A percentile compares a stretch with the other conserved stretches of the same genome.
Conservation (phyloP, 2,888 invertebrate species). For the Mechanitis messenoides region DNA sequence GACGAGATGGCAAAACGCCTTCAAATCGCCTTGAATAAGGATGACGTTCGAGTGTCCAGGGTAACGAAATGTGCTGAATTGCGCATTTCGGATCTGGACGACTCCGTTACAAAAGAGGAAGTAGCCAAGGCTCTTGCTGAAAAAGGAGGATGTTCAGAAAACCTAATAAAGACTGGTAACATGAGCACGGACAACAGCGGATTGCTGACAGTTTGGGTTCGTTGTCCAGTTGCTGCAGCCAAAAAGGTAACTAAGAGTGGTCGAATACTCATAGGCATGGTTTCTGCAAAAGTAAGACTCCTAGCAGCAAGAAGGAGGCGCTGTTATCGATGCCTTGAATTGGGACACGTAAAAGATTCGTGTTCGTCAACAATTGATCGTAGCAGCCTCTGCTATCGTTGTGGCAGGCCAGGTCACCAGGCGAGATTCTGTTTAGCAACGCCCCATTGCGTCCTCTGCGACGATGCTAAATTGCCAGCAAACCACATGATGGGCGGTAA, state of each 20-base stretch:
- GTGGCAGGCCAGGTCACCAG: background rate
- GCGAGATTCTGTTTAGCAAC: background rate
- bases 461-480: background rate
- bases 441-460: background rate
- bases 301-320: background rate
- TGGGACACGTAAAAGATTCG: background rate
- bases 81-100: conserved; percentile 16
- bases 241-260: background rate
- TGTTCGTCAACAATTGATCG: background rate
- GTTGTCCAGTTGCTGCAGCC: background rate
- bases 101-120: conserved; percentile 10
- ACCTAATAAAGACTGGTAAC: conserved; percentile 9
- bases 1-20: conserved; percentile 6
- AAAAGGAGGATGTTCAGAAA: conserved; percentile 11
- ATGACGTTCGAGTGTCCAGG: conserved; percentile 10
- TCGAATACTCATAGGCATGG: background rate
- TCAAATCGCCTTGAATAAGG: conserved; percentile 8
- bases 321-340: background rate
- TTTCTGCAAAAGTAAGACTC: background rate
- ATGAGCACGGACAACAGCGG: conserved; percentile 3
- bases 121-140: conserved; percentile 18
- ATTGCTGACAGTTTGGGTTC: background rate
- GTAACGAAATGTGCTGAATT: conserved; percentile 18
- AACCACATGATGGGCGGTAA: background rate
- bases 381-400: background rate